These are phyloP conservation scores for Thalassoma bifasciatum DNA, from an alignment of 2,113 vertebrate species.

Conservation along the genomic window DNA sequence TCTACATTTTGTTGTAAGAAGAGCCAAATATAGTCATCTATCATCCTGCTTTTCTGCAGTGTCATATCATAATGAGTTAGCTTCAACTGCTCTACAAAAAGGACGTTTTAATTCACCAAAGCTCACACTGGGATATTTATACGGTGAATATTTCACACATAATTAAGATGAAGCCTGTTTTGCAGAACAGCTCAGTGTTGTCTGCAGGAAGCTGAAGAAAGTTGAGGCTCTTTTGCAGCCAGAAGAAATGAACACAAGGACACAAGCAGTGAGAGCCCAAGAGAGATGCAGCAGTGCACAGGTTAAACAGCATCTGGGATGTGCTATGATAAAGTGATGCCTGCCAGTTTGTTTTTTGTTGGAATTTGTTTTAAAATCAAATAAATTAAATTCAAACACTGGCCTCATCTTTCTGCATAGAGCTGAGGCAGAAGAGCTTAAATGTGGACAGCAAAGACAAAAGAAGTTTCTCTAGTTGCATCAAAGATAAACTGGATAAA, in stretches of 20 bases:
- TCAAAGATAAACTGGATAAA: neutral
- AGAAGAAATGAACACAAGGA: constrained; percentile 5
- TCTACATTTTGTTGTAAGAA: constrained; percentile 4
- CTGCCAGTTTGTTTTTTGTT: neutral
- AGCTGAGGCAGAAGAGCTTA: neutral
- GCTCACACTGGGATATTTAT: constrained; percentile 23
- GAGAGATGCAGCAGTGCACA: neutral
- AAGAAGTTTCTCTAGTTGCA: neutral
- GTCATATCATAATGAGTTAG: neutral
- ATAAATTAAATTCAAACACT: neutral
- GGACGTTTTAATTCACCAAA: constrained; percentile 18
- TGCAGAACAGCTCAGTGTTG: constrained; percentile 28
- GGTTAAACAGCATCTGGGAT: constrained; percentile 2
- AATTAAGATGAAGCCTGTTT: constrained; percentile 41
- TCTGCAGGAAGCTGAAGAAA: constrained; percentile 10
- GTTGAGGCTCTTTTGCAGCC: constrained; percentile 12
- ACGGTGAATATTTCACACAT: constrained; percentile 17
- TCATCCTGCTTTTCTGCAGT: neutral
- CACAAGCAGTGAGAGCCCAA: constrained; percentile 7
- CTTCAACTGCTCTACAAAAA: constrained; percentile 4
- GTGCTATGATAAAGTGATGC: neutral
- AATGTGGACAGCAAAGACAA: neutral
- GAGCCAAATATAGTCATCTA: neutral
- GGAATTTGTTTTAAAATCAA: constrained; percentile 10
- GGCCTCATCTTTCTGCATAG: neutral